Percentiles rank a stretch among this genome's conserved stretches.
These are phyloP conservation scores for Neosalanx taihuensis DNA, from an alignment of 2,797 vertebrate species.

Conservation along the genomic window DNA sequence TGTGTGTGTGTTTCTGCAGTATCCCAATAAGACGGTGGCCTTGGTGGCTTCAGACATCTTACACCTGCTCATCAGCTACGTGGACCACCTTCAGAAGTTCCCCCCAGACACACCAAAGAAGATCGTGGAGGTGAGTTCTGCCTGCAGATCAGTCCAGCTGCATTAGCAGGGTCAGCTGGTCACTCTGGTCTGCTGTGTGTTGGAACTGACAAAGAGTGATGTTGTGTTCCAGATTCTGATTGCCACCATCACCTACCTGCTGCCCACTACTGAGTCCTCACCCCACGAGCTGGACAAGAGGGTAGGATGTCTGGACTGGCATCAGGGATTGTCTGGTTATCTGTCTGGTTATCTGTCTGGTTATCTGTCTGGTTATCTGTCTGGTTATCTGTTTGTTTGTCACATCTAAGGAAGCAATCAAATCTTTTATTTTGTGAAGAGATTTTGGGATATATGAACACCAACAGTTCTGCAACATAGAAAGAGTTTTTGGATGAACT, in stretches of 20 bases:
- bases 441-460: no score
- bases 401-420: no score
- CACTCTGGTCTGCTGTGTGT: background rate
- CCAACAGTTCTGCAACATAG: no score
- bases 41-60: constrained; percentile 95
- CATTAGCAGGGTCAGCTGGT: no score
- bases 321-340: background rate
- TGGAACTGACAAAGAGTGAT: background rate
- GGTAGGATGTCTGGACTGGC: constrained; percentile 57
- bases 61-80: constrained; percentile 90
- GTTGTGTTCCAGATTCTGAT: constrained; percentile 83
- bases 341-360: no score
- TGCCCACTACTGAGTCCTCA: constrained; percentile 90
- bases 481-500: no score
- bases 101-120: constrained; percentile 91
- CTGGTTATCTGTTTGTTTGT: no score
- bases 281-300: constrained; percentile 95
- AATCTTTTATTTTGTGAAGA: no score
- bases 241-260: constrained; percentile 91
- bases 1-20: constrained; percentile 68
- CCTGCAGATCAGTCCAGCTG: no score
- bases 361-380: no score
- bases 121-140: constrained; percentile 86
- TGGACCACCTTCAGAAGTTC: constrained; percentile 88
- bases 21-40: constrained; percentile 95